Base-by-base conservation (phyloP, 2,797 vertebrate genomes). In the Diglossa cyanea region DNA sequence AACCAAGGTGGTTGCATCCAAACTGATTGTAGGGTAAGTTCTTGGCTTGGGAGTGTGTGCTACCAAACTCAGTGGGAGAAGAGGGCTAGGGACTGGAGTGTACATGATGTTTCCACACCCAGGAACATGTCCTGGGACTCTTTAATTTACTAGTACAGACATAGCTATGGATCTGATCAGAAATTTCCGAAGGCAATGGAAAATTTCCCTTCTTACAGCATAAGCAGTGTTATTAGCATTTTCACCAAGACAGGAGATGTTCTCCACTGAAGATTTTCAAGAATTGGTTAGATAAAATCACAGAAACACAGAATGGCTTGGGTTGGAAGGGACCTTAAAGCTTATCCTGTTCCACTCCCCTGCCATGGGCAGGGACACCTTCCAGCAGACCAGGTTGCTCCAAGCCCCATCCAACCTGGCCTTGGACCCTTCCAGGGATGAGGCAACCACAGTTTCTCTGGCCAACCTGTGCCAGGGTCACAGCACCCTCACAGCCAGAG, bases 351-450 rank as follows among this genome's bases (percentile, higher is more conserved):
- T 54, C 25, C 9, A 33, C 5, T 11, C 4, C 28, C 23, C 19
- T 47, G 42, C 21, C 20, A 8, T 7, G 2, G 17, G 25, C 30
- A 68, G 20, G 24, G 33, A 26, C 20, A 47, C 17, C 7, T 61
- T 33, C 24, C 73, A 70, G 1, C 8, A 31, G 25, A 54, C 8
- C 31, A 77, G 25, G 7, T 4, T 39, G 24, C 24, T 86, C n/a
- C n/a, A 60, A 67, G 33, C 30, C 63, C 13, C 0, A 0, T 39
- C 33, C n/a, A 73, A 7, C 6, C 4, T 18, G 51, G 28, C 17
- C 45, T 21, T 24, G 45, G 5, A 45, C 28, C 7, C 11, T 16
- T 45, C 28, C 14, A 66, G 6, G 33, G 8, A 44, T 55, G 26
- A 2, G 12, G 13, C 10, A 62, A 1, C 11, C 48, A 71, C 30